These are phyloP conservation scores for Motacilla tschutschensis DNA, from an alignment of 2,113 vertebrate genomes.

Conservation along the genomic window DNA sequence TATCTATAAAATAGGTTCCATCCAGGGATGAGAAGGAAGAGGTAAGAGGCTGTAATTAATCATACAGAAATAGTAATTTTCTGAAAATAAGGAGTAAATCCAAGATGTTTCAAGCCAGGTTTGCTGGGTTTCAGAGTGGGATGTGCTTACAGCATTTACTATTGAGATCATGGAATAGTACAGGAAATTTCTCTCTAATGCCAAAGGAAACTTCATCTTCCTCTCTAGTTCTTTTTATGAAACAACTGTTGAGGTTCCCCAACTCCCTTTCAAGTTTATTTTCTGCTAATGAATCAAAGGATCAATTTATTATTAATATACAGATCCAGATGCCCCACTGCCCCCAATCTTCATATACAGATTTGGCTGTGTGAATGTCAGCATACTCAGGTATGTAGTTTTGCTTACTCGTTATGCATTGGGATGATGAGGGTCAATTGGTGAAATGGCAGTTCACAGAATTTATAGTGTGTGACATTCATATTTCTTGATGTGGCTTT, in stretches of 20 bases:
- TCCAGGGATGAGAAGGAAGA: not conserved
- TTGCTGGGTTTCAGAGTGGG: not conserved
- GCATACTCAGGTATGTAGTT: fast-evolving
- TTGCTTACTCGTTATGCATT: not conserved
- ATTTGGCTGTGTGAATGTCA: not conserved
- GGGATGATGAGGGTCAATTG: not conserved
- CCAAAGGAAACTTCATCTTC: constrained; percentile 46
- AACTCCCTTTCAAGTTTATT: not conserved
- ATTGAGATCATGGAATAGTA: constrained; percentile 63
- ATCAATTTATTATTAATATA: not conserved
- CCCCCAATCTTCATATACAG: not conserved
- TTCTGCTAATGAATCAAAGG: not conserved
- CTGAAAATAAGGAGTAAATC: constrained; percentile 28
- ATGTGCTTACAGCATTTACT: constrained; percentile 24
- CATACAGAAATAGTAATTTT: constrained; percentile 23
- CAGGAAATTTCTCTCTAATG: constrained; percentile 48
- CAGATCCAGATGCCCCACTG: not conserved
- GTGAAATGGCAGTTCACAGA: not conserved
- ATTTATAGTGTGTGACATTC: not conserved
- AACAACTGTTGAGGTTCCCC: not conserved
- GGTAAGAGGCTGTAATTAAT: constrained; percentile 4
- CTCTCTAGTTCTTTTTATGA: not conserved
- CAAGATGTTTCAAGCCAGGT: constrained; percentile 2
- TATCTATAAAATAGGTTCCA: constrained; percentile 42
- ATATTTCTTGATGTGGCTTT: not conserved